These are phyloP conservation scores for Euclidia mi DNA, from an alignment of 2,888 invertebrate genomes.

Conservation along the genomic window DNA sequence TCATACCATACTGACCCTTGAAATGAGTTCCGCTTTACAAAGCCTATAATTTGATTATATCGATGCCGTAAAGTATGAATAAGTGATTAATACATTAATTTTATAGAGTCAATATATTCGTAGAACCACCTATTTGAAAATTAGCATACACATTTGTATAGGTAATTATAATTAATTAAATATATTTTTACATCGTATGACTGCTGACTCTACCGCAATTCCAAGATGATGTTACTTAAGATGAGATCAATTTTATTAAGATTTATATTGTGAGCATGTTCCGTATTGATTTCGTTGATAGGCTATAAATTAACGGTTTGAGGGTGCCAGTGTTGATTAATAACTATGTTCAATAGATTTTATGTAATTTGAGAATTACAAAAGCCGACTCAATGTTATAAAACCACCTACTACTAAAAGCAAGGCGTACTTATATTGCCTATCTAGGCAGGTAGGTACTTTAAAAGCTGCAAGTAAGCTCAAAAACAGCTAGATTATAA, in stretches of 20 bases:
- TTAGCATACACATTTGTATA: slow-evolving; percentile 19
- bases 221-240: slow-evolving; percentile 85
- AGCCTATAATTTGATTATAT: slow-evolving; percentile 7
- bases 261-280: slow-evolving; percentile 85
- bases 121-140: slow-evolving; percentile 5
- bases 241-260: slow-evolving; percentile 87
- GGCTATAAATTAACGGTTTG: slow-evolving; percentile 77
- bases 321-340: slow-evolving; percentile 68
- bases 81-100: slow-evolving; percentile 18
- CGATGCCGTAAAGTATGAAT: slow-evolving; percentile 5
- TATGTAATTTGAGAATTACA: not conserved
- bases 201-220: slow-evolving; percentile 74
- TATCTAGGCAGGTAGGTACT: no score
- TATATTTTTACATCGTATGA: slow-evolving; percentile 29
- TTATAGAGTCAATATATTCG: slow-evolving; percentile 9
- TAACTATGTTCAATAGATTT: slow-evolving; percentile 47
- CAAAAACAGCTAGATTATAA: no score
- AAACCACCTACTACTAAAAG: no score
- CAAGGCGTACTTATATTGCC: no score
- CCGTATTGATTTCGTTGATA: slow-evolving; percentile 74
- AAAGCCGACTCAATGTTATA: not conserved
- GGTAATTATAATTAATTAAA: slow-evolving; percentile 22
- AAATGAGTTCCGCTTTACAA: not conserved
- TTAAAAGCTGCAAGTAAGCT: no score
- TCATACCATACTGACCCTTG: not conserved